These are phyloP conservation scores for Tribolium madens DNA, from an alignment of 1,140 invertebrate species.

Conservation along the genomic window DNA sequence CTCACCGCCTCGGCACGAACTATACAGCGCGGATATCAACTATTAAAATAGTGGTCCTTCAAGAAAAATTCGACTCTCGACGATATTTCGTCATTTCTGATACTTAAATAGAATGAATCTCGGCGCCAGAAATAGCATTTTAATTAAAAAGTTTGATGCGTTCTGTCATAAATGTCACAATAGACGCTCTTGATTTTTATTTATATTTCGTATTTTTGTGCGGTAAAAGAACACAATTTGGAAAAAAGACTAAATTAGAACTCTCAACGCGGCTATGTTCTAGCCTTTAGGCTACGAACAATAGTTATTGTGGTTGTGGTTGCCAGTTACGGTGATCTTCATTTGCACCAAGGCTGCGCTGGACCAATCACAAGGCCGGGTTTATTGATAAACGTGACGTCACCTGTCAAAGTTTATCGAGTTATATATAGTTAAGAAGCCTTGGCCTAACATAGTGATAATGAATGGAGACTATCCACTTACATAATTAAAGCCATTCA, in stretches of 20 bases:
- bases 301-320: conserved; percentile 42
- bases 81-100: conserved; percentile 9
- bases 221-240: conserved; percentile 11
- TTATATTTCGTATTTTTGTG: neutral
- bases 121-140: neutral
- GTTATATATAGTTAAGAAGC: neutral
- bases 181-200: neutral
- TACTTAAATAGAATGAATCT: neutral
- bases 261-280: conserved; percentile 13
- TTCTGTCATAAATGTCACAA: conserved; percentile 24
- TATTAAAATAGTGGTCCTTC: conserved; percentile 44
- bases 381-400: conserved; percentile 26
- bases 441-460: conserved; percentile 22
- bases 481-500: conserved; percentile 16
- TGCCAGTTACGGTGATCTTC: conserved; percentile 20
- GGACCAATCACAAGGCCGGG: neutral
- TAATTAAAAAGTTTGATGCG: conserved; percentile 22
- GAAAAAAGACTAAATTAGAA: conserved; percentile 35
- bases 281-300: conserved; percentile 37
- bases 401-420: conserved; percentile 41
- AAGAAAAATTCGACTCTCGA: conserved; percentile 9
- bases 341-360: conserved; percentile 14
- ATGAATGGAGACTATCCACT: conserved; percentile 32
- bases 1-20: conserved; percentile 39
- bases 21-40: conserved; percentile 44